phyloP scores from a whole-genome alignment of 2,888 invertebrate genomes.

The Tenthredo distinguenda region DNA sequence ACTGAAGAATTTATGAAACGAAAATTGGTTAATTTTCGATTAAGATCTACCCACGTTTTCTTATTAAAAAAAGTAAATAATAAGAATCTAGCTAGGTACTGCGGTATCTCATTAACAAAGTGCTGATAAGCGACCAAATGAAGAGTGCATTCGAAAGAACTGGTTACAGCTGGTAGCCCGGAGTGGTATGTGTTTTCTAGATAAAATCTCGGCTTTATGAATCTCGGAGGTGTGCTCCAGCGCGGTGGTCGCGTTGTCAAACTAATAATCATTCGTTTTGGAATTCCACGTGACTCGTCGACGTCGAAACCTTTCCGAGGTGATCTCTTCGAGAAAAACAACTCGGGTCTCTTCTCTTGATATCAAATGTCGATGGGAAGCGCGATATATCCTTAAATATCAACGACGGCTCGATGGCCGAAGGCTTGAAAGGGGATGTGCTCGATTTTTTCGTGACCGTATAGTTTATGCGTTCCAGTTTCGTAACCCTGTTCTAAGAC shows the following conservation, averaged over 20 bases:
- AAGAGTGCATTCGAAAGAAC: constrained; percentile 13
- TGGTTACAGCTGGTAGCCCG: constrained; percentile 36
- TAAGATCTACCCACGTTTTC: neutral
- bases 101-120: neutral
- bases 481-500: neutral
- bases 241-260: constrained; percentile 50
- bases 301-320: constrained; percentile 19
- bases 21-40: neutral
- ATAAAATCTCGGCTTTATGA: constrained; percentile 43
- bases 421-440: neutral
- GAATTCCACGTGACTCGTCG: constrained; percentile 37
- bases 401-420: constrained; percentile 8
- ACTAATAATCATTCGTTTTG: constrained; percentile 44
- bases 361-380: constrained; percentile 39
- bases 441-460: neutral
- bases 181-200: constrained; percentile 1
- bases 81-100: neutral
- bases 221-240: constrained; percentile 40
- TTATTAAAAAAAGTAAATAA: neutral
- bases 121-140: constrained; percentile 10
- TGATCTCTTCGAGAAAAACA: constrained; percentile 3
- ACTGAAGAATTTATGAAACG: neutral
- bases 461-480: constrained; percentile 32
- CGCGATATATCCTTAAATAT: constrained; percentile 41
- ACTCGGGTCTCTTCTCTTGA: neutral